Base-by-base conservation (phyloP, 2,113 vertebrate species). In the Gallinago jamesoni region DNA sequence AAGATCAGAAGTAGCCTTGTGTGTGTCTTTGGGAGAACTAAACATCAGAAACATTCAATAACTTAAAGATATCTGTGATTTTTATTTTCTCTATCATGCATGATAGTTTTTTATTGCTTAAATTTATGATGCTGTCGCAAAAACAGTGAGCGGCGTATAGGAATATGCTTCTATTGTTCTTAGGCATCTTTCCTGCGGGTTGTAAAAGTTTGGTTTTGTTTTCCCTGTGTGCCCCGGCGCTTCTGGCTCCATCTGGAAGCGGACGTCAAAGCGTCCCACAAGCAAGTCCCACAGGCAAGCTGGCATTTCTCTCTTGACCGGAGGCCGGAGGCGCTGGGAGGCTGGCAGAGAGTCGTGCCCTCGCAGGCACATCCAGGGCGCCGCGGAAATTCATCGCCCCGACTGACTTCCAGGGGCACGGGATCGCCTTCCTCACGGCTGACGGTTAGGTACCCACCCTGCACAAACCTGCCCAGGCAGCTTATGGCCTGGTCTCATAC, bases 201-300 rank as follows among this genome's bases (percentile, higher is more conserved):
- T 91, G 37, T 45, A 87, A 92, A 93, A 87, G 41, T 81, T 90
- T 87, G 62, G 27, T 50, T 93, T 95, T 96, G 77, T 94, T 95
- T 94, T 79, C 83, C 87, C 69, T 96, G 4, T 13, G 21, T 95
- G 96, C 90, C 69, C 96, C 13, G 0, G 57, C 50, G 6, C 67
- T 96, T 94, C 87, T 97, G 37, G 53, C 79, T 96, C 91, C 95
- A 96, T 96, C 91, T 97, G 95, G 95, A 93, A 95, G 70, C 6
- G 3, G 89, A 96, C 87, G 96, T 96, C 93, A 96, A 96, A 97
- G 94, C 33, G 1, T 16, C 79, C 62, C 55, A 39, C 39, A 39
- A 39, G 39, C 39, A 39, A 63, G 82, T 76, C 87, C 80, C 91
- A 55, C 84, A 59, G 91, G 89, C 90, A 52, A 75, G 39, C 17